phyloP scores from a whole-genome alignment of 2,888 invertebrate genomes.

The Halictus quadricinctus region DNA sequence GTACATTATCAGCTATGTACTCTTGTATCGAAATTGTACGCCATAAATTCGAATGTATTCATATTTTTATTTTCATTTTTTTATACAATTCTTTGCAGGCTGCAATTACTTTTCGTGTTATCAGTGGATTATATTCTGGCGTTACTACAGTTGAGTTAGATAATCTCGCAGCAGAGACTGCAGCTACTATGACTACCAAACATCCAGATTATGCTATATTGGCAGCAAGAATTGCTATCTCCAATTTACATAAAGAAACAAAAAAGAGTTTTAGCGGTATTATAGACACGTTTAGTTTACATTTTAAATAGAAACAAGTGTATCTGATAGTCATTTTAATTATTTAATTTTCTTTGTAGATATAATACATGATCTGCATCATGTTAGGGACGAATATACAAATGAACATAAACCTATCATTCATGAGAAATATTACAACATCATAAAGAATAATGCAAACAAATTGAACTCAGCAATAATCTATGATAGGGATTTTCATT shows the following conservation, averaged over 20 bases:
- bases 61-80: background rate
- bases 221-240: conserved; percentile 96
- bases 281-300: conserved; percentile 35
- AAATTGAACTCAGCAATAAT: conserved; percentile 96
- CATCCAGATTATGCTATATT: conserved; percentile 98
- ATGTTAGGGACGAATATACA: conserved; percentile 89
- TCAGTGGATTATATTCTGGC: conserved; percentile 96
- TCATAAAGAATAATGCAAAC: conserved; percentile 94
- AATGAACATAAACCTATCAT: conserved; percentile 92
- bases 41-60: background rate
- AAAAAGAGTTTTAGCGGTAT: conserved; percentile 95
- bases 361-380: conserved; percentile 94
- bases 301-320: background rate
- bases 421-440: conserved; percentile 90
- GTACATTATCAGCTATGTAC: background rate
- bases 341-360: conserved; percentile 85
- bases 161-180: conserved; percentile 98
- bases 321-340: background rate
- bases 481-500: conserved; percentile 97
- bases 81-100: conserved; percentile 83
- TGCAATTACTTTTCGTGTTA: conserved; percentile 94
- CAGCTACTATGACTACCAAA: conserved; percentile 98
- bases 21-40: background rate
- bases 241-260: conserved; percentile 99
- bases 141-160: conserved; percentile 98